Evolutionary conservation across 2,113 vertebrate species (phyloP).

Genomic region (Cinclus cinclus): DNA sequence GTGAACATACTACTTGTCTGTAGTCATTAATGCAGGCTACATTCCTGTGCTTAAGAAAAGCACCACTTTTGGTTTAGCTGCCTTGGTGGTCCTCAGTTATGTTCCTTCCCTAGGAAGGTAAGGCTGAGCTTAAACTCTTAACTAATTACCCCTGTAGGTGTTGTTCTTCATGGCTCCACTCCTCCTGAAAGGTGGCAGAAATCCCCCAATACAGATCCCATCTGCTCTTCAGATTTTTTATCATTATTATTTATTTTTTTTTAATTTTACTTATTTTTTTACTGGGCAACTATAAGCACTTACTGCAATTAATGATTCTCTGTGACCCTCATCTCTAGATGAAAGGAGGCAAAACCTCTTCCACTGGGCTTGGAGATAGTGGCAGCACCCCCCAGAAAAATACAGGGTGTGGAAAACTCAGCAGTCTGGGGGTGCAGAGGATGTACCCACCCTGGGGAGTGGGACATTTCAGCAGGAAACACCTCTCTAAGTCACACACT

Average conservation of each 20-base stretch:
- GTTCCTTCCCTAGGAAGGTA: neutral
- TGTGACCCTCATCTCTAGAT: neutral
- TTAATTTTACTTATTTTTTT: too few species aligned
- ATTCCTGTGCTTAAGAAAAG: neutral
- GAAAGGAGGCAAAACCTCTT: neutral
- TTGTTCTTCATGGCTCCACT: neutral
- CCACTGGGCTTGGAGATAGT: neutral
- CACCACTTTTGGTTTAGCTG: neutral
- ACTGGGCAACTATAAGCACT: neutral
- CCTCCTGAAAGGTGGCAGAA: neutral
- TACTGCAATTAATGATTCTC: neutral
- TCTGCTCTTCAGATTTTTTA: neutral
- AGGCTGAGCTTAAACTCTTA: neutral
- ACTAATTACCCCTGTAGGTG: neutral
- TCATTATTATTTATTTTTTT: too few species aligned
- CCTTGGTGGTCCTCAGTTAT: neutral
- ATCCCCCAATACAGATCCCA: neutral
- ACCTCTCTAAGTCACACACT: neutral
- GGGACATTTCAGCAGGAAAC: neutral
- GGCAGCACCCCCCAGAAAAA: neutral
- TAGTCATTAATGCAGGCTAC: neutral
- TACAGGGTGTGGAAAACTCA: neutral
- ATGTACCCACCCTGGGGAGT: fast-evolving
- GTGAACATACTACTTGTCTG: neutral
- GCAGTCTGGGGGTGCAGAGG: too few species aligned